Percentiles rank a stretch among this genome's conserved stretches.
These are phyloP conservation scores for Perca fluviatilis DNA, from an alignment of 2,113 vertebrate genomes.

Conservation along the genomic window DNA sequence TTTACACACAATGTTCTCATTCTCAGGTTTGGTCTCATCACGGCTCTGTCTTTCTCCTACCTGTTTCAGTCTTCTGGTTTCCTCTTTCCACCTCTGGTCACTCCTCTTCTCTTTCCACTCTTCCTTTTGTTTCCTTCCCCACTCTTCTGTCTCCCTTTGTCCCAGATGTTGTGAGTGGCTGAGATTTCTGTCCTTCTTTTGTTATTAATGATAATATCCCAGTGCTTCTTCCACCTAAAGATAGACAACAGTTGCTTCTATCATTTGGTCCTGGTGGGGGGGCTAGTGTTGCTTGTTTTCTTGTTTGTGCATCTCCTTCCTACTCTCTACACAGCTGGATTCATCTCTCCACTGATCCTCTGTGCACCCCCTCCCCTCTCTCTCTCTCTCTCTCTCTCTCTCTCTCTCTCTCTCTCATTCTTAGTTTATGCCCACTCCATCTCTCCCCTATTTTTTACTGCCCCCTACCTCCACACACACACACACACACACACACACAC, in stretches of 20 bases:
- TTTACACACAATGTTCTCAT: neutral
- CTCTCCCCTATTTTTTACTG: slow-evolving; percentile 3
- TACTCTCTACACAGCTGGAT: slow-evolving; percentile 66
- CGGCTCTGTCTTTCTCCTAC: slow-evolving; percentile 51
- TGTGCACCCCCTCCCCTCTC: slow-evolving; percentile 36
- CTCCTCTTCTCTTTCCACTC: slow-evolving; percentile 46
- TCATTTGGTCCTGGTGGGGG: slow-evolving; percentile 36
- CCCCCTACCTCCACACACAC: neutral
- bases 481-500: neutral
- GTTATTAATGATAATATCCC: slow-evolving; percentile 35
- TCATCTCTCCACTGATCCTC: slow-evolving; percentile 60
- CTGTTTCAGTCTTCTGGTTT: slow-evolving; percentile 43
- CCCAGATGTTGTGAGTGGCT: slow-evolving; percentile 31
- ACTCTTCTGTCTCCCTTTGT: slow-evolving; percentile 15
- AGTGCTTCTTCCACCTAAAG: slow-evolving; percentile 20
- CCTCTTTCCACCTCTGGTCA: slow-evolving; percentile 45
- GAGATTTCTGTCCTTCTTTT: slow-evolving; percentile 17
- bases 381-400: neutral
- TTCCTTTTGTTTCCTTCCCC: slow-evolving; percentile 57
- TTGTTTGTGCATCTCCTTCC: slow-evolving; percentile 56
- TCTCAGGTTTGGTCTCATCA: neutral
- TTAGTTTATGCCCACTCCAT: too few relatives aligned
- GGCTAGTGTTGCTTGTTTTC: slow-evolving; percentile 55
- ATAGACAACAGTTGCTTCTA: slow-evolving; percentile 26
- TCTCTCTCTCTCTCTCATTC: slow-evolving; percentile 58